Conservation (phyloP, 1,140 invertebrate species). For the Brachionus rotundiformis region DNA sequence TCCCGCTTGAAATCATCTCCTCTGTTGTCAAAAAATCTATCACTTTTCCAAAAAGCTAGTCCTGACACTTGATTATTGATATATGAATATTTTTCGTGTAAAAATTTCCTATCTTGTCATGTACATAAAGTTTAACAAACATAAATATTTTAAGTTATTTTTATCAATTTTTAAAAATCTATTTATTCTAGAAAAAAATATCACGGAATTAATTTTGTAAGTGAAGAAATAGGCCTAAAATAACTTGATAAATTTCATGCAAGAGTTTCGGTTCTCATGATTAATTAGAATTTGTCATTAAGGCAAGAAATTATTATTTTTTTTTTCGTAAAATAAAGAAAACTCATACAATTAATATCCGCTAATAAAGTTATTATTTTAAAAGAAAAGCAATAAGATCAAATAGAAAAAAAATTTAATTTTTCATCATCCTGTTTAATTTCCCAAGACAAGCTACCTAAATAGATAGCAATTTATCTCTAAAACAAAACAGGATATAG, state of each 20-base stretch:
- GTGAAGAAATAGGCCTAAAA: not conserved
- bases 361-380: not conserved
- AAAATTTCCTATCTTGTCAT: not conserved
- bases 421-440: conserved; percentile 14
- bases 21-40: not conserved
- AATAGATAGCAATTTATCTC: conserved; percentile 16
- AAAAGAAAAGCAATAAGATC: not conserved
- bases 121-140: conserved; percentile 2
- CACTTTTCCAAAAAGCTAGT: not conserved
- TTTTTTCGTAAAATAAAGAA: not conserved
- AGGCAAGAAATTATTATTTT: too few relatives aligned
- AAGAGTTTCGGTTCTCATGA: conserved; percentile 17
- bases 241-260: conserved; percentile 31
- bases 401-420: not conserved
- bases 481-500: conserved; percentile 19
- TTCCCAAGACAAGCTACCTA: not conserved
- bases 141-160: not conserved
- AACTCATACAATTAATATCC: conserved; percentile 20
- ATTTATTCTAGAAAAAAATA: not conserved
- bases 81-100: not conserved
- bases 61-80: not conserved
- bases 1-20: conserved; percentile 83
- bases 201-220: not conserved
- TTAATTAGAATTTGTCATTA: conserved; percentile 40
- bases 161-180: not conserved